phyloP scores from a whole-genome alignment of 2,888 invertebrate genomes.

The Cylloceria caligata region DNA sequence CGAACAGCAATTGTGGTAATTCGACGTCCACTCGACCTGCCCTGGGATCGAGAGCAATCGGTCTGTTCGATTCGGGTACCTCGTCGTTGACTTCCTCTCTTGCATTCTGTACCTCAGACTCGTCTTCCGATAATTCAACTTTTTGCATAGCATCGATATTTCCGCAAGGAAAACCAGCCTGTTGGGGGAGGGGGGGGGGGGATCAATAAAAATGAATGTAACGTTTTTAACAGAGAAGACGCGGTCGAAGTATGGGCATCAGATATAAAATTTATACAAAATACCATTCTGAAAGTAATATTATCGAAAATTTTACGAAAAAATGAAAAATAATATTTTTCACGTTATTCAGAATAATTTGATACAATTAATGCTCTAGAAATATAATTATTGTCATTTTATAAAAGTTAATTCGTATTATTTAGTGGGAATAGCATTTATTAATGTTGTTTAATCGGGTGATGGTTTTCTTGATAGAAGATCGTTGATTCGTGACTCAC shows the following conservation, averaged over 20 bases:
- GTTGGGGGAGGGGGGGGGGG: too few species aligned
- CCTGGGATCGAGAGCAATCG: constrained; percentile 88
- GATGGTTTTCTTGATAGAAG: background rate
- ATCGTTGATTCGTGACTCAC: constrained; percentile 82
- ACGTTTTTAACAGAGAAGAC: background rate
- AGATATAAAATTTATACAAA: background rate
- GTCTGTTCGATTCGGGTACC: constrained; percentile 58
- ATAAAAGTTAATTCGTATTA: background rate
- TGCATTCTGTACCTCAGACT: constrained; percentile 58
- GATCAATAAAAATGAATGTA: constrained; percentile 46
- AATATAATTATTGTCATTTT: too few species aligned
- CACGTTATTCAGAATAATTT: background rate
- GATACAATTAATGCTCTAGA: too few species aligned
- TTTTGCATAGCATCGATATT: constrained; percentile 89
- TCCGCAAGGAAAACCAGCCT: constrained; percentile 91
- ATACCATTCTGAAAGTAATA: background rate
- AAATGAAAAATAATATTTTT: background rate
- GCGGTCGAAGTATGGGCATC: too few species aligned
- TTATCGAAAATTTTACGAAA: background rate
- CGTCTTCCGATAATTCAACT: constrained; percentile 82
- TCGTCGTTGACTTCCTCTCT: constrained; percentile 82
- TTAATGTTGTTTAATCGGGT: background rate
- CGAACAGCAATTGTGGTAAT: constrained; percentile 89
- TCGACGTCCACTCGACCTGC: constrained; percentile 92
- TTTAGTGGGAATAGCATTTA: background rate